These are phyloP conservation scores for Delichon dasypus DNA, from an alignment of 2,797 vertebrate species.

Conservation along the genomic window DNA sequence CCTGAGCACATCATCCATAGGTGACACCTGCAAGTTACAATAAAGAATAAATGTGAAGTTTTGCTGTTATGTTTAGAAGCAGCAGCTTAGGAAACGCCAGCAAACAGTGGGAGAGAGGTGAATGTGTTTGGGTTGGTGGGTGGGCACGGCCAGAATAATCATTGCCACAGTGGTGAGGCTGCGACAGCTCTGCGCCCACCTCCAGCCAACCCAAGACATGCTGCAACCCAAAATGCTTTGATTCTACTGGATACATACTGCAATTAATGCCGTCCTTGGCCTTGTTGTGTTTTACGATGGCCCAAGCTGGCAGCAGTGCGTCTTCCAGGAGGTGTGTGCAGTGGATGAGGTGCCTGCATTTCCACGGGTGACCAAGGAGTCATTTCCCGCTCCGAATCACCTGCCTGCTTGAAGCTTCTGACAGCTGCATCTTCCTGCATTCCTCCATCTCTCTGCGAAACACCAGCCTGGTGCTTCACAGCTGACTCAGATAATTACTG, in stretches of 20 bases:
- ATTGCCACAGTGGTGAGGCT: rapidly evolving
- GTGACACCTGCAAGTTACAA: no score
- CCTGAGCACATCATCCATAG: rapidly evolving
- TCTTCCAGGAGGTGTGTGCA: background rate
- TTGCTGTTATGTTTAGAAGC: background rate
- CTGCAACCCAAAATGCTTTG: background rate
- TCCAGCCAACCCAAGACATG: rapidly evolving
- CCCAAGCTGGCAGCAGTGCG: background rate
- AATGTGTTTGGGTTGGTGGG: rapidly evolving
- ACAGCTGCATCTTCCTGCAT: slow-evolving; percentile 9
- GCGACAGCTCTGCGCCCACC: rapidly evolving
- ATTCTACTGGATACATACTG: rapidly evolving
- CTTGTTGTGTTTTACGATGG: rapidly evolving
- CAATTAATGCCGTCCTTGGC: background rate
- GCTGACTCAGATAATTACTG: slow-evolving; percentile 51
- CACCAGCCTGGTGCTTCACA: background rate
- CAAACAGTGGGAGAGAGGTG: rapidly evolving
- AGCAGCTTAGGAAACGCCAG: background rate
- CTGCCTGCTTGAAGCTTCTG: background rate
- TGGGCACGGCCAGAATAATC: rapidly evolving
- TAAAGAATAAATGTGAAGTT: background rate
- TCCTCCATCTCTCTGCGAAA: background rate
- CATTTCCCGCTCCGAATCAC: background rate
- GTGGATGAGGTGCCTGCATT: background rate
- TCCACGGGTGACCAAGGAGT: background rate